Base-by-base conservation (phyloP, 2,888 invertebrate species). In the Trachelus stipa region DNA sequence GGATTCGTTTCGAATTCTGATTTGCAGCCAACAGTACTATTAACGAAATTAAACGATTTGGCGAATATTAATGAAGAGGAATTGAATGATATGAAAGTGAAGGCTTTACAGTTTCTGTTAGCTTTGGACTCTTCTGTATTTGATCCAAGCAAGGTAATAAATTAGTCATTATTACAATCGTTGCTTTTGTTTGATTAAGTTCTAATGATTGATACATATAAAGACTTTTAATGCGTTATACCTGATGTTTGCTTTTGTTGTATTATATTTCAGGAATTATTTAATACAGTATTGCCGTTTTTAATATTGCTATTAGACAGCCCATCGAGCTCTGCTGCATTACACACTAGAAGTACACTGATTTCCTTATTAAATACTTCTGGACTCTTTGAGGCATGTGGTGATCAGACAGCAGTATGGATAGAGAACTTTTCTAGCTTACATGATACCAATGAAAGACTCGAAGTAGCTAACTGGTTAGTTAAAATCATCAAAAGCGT, bases 341-440 rank as follows among this genome's bases (percentile, higher is more conserved):
- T 76, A 4, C 80, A 94, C 88, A 93, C 94, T 4, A 94, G 93
- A 78, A 90, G 91, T 74, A 92, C 94, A 4, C 89, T 95, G 35
- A 91, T 91, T 74, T 92, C 91, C 75, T 93, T 96, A 79, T 93
- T 96, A 35, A 92, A 92, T 83, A 94, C 93, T 79, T 94, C 94
- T 0, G 92, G 93, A 9, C 92, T 95, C 82, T 96, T 96, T 88
- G 94, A 95, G 86, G 93, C 93, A 33, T 94, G 93, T 81, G 92
- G 92, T 81, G 92, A 93, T 78, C 96, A 96, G 91, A 93, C 96
- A 71, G 93, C 95, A 87, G 92, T 96, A 79, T 95, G 96, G 93
- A 89, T 95, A 37, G 93, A 95, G 84, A 93, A 85, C 88, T 92
- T 82, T 79, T 91, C 73, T 78, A 90, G 73, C 83, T 86, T 85